Conservation (phyloP, 1,140 invertebrate species). For the Rhizoglyphus robini region DNA sequence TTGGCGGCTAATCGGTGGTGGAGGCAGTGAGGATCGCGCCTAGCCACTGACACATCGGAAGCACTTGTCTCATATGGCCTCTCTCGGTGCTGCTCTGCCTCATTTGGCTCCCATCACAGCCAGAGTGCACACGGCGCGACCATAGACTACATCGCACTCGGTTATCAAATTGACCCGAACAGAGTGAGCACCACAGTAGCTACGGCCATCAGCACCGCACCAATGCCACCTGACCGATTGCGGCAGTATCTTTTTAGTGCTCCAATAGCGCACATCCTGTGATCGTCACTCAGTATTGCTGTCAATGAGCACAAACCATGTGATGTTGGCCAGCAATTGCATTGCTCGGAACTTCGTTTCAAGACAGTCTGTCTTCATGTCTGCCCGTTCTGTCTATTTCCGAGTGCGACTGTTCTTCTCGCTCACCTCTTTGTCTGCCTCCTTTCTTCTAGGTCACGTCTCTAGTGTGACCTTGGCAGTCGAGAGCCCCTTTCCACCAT, state of each 20-base stretch:
- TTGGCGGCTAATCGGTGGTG: not conserved
- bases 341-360: constrained; percentile 8
- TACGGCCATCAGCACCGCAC: too few relatives aligned
- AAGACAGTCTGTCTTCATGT: not conserved
- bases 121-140: too few relatives aligned
- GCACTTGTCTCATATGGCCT: not conserved
- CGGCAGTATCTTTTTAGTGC: too few relatives aligned
- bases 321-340: too few relatives aligned
- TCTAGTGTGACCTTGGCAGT: not conserved
- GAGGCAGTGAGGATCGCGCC: not conserved
- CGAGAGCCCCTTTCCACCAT: not conserved
- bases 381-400: not conserved
- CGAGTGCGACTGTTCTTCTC: not conserved
- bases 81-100: not conserved
- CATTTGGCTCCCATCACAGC: not conserved
- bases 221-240: too few relatives aligned
- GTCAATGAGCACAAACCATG: too few relatives aligned
- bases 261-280: too few relatives aligned
- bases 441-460: constrained; percentile 10
- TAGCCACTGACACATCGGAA: not conserved
- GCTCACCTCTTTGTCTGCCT: not conserved
- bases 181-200: too few relatives aligned
- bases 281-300: too few relatives aligned
- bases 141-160: too few relatives aligned
- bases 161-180: too few relatives aligned